phyloP scores from a whole-genome alignment of 2,888 invertebrate species.

The Abrostola triplasia region DNA sequence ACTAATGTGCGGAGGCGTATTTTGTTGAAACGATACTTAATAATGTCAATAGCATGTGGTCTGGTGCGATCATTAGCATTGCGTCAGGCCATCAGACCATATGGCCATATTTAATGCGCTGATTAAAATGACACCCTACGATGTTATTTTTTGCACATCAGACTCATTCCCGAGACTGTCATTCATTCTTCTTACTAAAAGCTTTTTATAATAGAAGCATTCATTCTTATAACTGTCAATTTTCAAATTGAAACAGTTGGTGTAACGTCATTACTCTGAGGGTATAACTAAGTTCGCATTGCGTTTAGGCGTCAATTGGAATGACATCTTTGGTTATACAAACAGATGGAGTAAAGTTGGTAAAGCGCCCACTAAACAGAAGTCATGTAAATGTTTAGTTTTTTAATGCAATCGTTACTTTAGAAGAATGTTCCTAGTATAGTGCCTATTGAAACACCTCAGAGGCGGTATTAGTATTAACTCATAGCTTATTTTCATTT shows the following conservation, averaged over 20 bases:
- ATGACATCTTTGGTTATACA: slow-evolving; percentile 38
- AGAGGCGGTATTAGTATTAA: slow-evolving; percentile 32
- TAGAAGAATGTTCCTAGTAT: slow-evolving; percentile 13
- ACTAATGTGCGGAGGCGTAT: slow-evolving; percentile 34
- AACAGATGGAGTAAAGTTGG: slow-evolving; percentile 37
- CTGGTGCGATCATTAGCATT: slow-evolving; percentile 62
- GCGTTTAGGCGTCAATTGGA: slow-evolving; percentile 7
- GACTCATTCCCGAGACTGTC: slow-evolving; percentile 10
- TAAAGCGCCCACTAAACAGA: slow-evolving; percentile 30
- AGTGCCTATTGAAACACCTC: background rate
- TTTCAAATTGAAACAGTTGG: background rate
- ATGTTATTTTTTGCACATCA: slow-evolving; percentile 39
- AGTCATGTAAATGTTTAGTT: slow-evolving; percentile 49
- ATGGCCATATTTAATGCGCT: slow-evolving; percentile 52
- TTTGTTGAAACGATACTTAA: slow-evolving; percentile 49
- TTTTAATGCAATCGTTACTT: slow-evolving; percentile 35
- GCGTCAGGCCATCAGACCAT: slow-evolving; percentile 65
- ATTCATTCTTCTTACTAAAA: slow-evolving; percentile 6
- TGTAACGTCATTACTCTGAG: no score
- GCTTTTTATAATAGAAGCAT: no score
- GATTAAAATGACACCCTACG: slow-evolving; percentile 46
- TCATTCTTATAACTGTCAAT: background rate
- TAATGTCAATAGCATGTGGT: slow-evolving; percentile 57
- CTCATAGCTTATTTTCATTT: slow-evolving; percentile 32
- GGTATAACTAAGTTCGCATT: background rate